Base-by-base conservation (phyloP, 2,113 vertebrate species). In the Pionites leucogaster region DNA sequence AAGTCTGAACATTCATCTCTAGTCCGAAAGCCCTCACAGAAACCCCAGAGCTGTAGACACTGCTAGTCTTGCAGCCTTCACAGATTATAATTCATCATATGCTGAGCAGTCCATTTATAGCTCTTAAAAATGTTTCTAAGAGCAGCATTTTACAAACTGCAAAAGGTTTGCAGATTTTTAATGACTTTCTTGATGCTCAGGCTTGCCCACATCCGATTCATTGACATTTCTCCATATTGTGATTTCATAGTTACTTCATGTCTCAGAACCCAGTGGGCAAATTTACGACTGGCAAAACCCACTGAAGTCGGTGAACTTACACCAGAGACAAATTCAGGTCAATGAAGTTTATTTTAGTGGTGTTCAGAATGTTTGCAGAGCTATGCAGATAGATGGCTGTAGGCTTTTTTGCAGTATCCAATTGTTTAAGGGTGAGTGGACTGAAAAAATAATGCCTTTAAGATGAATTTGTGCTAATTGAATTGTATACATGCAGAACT, bases 311-410 rank as follows among this genome's bases (percentile, higher is more conserved):
- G 9, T 76, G 77, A 72, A 93, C 49, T 94, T 92, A 27, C 67
- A 94, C 59, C 33, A 81, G 63, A 84, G 72, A 93, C 55, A 81
- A 94, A 93, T 95, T 95, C 83, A 88, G 82, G 80, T 92, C 87
- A 84, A 17, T 80, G 59, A 84, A 90, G 84, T 93, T 96, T 82
- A 65, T 89, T 95, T 88, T 84, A 77, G 46, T 79, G 41, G 23
- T 84, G 60, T 92, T 92, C 60, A 67, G 50, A 68, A 46, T 4
- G 2, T 83, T 91, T 69, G 42, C 63, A 62, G 50, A 59, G 42
- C 63, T 87, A 28, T 78, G 81, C 78, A 68, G 55, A 83, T 75
- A 78, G 35, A 46, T 60, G 44, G 70, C 83, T 91, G 7, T 6
- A 77, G 63, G 53, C 31, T 39, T 80, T 86, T 86, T 89, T 75